A percentile compares a stretch with the other conserved stretches of the same genome.
phyloP scores from a whole-genome alignment of 2,888 invertebrate species.

The Tholera decimalis region DNA sequence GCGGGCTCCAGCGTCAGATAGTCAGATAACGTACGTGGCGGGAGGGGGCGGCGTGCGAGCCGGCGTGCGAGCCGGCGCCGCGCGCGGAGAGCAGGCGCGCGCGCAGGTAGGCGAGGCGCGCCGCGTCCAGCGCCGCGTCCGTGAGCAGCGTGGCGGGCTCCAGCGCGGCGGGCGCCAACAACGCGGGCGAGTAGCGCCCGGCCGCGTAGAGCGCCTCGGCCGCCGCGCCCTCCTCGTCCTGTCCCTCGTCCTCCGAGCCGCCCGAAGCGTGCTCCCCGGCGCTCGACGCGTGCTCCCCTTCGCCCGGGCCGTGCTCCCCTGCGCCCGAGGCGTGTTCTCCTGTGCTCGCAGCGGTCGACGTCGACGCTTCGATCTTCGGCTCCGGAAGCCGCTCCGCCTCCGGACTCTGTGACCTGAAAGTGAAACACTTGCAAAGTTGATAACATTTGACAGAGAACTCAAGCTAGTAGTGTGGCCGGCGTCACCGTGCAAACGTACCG shows the following conservation, averaged over 20 bases:
- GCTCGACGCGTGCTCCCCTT: too few relatives aligned
- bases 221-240: constrained; percentile 60
- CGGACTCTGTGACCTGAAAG: constrained; percentile 24
- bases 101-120: constrained; percentile 94
- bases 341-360: neutral
- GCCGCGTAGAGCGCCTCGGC: constrained; percentile 91
- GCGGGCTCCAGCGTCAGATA: too few relatives aligned
- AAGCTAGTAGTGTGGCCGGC: too few relatives aligned
- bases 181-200: constrained; percentile 97
- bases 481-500: too few relatives aligned
- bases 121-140: constrained; percentile 94
- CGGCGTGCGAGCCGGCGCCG: constrained; percentile 92
- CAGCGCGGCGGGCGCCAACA: constrained; percentile 92
- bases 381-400: constrained; percentile 22
- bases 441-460: neutral
- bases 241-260: constrained; percentile 71
- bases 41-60: neutral
- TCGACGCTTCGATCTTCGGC: neutral
- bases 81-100: constrained; percentile 91
- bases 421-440: neutral
- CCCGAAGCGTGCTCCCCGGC: constrained; percentile 84
- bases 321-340: too few relatives aligned
- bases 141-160: constrained; percentile 95
- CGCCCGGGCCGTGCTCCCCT: constrained; percentile 77
- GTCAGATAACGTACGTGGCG: neutral